Percentiles rank a stretch among this genome's conserved stretches.
Conservation (phyloP, 2,797 vertebrate species). For the Steatocranus sp. region DNA sequence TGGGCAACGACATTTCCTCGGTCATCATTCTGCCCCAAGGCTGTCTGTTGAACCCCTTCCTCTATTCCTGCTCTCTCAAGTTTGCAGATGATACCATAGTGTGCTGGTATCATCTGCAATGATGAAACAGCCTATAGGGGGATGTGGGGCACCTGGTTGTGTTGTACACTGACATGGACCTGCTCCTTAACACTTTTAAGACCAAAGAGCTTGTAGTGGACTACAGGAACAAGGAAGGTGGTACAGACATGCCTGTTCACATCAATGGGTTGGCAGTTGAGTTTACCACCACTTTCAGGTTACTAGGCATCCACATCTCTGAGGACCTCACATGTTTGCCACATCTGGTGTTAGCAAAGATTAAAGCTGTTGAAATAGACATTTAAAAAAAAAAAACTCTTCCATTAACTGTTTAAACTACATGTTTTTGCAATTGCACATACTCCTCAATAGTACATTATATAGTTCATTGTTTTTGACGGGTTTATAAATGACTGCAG, state of each 20-base stretch:
- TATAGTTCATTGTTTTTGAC: not conserved
- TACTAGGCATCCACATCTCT: not conserved
- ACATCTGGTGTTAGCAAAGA: not conserved
- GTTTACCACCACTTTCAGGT: not conserved
- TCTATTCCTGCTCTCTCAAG: not conserved
- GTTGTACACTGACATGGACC: not conserved
- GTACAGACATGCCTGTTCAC: not conserved
- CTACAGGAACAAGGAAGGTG: not conserved
- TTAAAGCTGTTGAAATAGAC: not conserved
- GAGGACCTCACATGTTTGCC: not conserved
- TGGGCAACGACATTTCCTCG: not conserved
- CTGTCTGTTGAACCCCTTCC: not conserved
- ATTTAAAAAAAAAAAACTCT: fast-evolving
- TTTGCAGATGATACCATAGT: not conserved
- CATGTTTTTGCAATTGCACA: not conserved
- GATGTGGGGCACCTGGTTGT: not conserved
- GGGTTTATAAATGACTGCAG: not conserved
- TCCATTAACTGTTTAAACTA: not conserved
- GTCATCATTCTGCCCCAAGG: not conserved
- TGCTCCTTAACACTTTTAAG: not conserved
- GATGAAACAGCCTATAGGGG: not conserved
- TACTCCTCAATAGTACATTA: not conserved
- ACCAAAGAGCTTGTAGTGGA: not conserved
- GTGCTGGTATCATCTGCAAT: not conserved
- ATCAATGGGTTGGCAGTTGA: not conserved